Evolutionary conservation across 2,113 vertebrate genomes (phyloP), one percentile per base, ranked within the genome.

Genomic region (Callionymus lyra): DNA sequence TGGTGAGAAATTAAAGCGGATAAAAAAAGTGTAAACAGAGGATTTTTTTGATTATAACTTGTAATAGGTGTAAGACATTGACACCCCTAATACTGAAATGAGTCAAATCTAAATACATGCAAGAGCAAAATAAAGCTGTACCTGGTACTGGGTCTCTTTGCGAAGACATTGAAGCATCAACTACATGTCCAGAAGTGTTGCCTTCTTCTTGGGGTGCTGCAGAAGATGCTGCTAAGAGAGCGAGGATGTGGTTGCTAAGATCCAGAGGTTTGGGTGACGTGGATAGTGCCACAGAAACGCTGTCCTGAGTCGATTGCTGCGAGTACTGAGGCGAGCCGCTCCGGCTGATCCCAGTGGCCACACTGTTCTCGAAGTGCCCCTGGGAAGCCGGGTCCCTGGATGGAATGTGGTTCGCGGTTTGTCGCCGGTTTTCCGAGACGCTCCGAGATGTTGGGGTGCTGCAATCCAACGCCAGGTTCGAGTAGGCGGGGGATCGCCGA

Each of bases 181-280:
- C n/a, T 39, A 43, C 50, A 14, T 38, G 45, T 34, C 63, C 59
- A 15, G 60, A 59, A 32, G 43, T 45, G 41, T 34, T 49, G 21
- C 54, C 44, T 21, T 77, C 79, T 16, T 41, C 74, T 16, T 56
- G 76, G 15, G 67, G 55, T 10, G 31, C 42, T 34, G 67, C 61
- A 34, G 77, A 79, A 11, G 80, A 65, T 31, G 69, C 69, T 40
- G 76, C 64, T 0, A 78, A 64, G 51, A 79, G 67, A 16, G 78
- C 76, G 46, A 80, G 54, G 13, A 80, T 77, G 14, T 74, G 75
- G 60, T 75, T 81, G 60, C 81, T 83, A 34, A 83, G 77, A 69
- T 83, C 81, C 6, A 81, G 74, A 39, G 81, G 81, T 53, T 79
- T 81, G 1, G 79, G 79, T 16, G 77, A 81, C 56, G 69, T 70